These are phyloP conservation scores for Malurus melanocephalus DNA, from an alignment of 2,113 vertebrate species.

Conservation along the genomic window DNA sequence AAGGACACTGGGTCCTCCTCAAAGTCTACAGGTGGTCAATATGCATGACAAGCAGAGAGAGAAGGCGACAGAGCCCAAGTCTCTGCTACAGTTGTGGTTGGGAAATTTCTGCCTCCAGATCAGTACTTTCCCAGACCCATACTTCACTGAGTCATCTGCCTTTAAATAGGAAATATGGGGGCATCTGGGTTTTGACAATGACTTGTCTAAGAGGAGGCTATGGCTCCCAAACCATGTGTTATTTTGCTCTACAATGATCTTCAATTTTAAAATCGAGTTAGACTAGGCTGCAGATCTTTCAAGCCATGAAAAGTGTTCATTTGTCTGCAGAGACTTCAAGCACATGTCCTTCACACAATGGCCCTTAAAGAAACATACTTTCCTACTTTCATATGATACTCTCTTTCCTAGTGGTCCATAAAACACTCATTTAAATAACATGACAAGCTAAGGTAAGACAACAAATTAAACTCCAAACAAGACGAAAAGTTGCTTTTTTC, in stretches of 20 bases:
- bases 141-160: not conserved
- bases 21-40: not conserved
- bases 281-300: not conserved
- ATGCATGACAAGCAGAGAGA: not conserved
- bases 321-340: not conserved
- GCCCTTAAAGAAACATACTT: not conserved
- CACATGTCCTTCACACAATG: not conserved
- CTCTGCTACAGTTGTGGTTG: not conserved
- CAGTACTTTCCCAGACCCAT: not conserved
- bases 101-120: not conserved
- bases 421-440: not conserved
- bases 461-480: not conserved
- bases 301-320: not conserved
- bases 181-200: not conserved
- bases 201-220: not conserved
- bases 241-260: not conserved
- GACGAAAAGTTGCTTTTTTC: not conserved
- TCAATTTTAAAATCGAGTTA: not conserved
- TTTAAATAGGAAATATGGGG: not conserved
- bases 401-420: not conserved
- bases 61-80: not conserved
- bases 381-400: not conserved
- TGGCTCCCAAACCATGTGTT: not conserved
- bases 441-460: not conserved
- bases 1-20: not conserved